Conservation (phyloP, 2,888 invertebrate species). For the Minunthozetes semirufus region DNA sequence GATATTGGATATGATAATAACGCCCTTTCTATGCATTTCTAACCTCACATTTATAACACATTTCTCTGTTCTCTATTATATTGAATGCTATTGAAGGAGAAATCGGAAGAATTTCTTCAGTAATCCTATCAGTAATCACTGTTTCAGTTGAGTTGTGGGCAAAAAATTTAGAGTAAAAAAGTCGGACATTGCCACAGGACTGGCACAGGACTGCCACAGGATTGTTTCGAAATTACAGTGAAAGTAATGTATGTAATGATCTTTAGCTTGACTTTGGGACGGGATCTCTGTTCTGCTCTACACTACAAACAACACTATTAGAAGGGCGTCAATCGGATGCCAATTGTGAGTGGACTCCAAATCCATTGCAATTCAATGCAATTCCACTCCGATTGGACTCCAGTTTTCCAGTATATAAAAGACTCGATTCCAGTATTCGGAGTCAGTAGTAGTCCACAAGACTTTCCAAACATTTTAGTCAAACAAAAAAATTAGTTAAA, state of each 20-base stretch:
- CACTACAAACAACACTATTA: too few relatives aligned
- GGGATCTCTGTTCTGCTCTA: neutral
- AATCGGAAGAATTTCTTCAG: slow-evolving; percentile 29
- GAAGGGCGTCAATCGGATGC: slow-evolving; percentile 26
- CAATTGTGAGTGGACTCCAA: slow-evolving; percentile 7
- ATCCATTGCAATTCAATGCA: too few relatives aligned
- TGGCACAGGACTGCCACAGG: slow-evolving; percentile 25
- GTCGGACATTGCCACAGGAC: slow-evolving; percentile 29
- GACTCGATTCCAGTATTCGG: neutral
- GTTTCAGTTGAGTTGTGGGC: too few relatives aligned
- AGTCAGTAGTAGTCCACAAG: neutral
- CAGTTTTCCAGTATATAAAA: neutral
- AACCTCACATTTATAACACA: too few relatives aligned
- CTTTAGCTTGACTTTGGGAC: neutral
- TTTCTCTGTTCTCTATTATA: neutral
- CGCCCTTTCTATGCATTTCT: slow-evolving; percentile 13
- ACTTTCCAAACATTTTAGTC: neutral
- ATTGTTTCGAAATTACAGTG: slow-evolving; percentile 25
- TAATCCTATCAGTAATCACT: slow-evolving; percentile 5
- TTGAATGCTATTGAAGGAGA: neutral
- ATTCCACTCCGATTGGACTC: neutral
- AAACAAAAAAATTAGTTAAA: neutral
- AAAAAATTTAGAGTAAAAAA: slow-evolving; percentile 27
- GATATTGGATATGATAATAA: slow-evolving; percentile 16
- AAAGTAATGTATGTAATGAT: neutral